Base-by-base conservation (phyloP, 2,113 vertebrate genomes). In the Sphyrna mokarran region DNA sequence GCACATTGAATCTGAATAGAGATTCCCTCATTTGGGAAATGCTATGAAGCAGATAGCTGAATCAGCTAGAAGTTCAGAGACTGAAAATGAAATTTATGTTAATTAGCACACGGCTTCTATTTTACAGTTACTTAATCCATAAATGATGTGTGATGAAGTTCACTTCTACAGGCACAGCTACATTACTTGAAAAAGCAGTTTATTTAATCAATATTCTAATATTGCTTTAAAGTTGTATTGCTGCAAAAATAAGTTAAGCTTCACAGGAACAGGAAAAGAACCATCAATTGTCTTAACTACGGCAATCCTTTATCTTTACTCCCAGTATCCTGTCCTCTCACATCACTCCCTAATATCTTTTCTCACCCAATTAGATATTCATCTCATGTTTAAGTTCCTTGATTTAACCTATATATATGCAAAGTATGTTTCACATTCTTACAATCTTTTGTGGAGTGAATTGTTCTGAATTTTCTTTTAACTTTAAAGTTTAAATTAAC, bases 61-160 rank as follows among this genome's bases (percentile, higher is more conserved):
- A 33, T 66, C 89, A 93, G 61, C 89, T 68, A 16, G 61, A 37
- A 93, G 33, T 58, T 93, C 18, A n/a, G 89, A 66, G 61, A 93
- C 16, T 37, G 89, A 93, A 93, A 37, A 66, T 37, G 33, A 68
- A 58, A 68, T 93, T 93, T 93, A n/a, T 20, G 61, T 20, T 37
- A 18, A 91, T 90, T 91, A 93, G 63, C 89, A 93, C 61, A 93
- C 33, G 22, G 61, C 89, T 68, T 93, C 89, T 61, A 93, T 68
- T 93, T 93, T 93, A 68, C 37, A 68, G 61, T 37, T 61, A 93
- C 89, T 93, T 93, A 93, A 93, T 37, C 33, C 61, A 37, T 93
- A 37, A 93, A 37, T 40, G 89, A 37, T 66, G n/a, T 66, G 33
- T 40, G 61, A 66, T 37, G 16, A 37, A n/a, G 61, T 18, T 93